Evolutionary conservation across 1,140 invertebrate species (phyloP).

Genomic region (Charaxes varanes): DNA sequence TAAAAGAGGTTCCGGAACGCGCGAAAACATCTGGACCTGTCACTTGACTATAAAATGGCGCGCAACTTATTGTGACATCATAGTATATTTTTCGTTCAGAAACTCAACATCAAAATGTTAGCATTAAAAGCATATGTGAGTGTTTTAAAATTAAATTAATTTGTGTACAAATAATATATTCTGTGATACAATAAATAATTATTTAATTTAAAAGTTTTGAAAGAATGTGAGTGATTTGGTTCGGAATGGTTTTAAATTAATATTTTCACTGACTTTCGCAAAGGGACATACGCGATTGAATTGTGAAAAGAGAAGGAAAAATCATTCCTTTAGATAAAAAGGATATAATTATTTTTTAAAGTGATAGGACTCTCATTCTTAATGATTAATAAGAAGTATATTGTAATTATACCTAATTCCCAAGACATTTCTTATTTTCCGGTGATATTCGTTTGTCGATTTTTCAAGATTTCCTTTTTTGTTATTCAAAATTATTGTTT

Average conservation of each 20-base stretch:
- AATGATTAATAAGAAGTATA: background rate
- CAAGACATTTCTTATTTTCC: too few relatives aligned
- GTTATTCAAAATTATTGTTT: too few relatives aligned
- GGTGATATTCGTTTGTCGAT: constrained; percentile 6
- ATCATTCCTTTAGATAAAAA: background rate
- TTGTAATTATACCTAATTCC: background rate
- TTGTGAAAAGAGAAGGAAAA: constrained; percentile 5
- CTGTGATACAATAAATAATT: too few relatives aligned
- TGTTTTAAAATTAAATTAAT: constrained; percentile 21
- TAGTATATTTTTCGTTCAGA: constrained; percentile 21
- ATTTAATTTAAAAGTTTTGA: too few relatives aligned
- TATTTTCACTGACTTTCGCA: too few relatives aligned
- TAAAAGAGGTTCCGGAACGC: constrained; percentile 13
- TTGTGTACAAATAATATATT: constrained; percentile 9
- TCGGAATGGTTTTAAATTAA: too few relatives aligned
- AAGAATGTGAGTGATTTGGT: too few relatives aligned
- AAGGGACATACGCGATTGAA: too few relatives aligned
- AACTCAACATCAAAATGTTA: constrained; percentile 40
- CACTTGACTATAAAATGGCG: constrained; percentile 45
- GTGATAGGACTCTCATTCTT: too few relatives aligned
- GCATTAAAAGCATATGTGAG: constrained; percentile 46
- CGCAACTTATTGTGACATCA: constrained; percentile 37
- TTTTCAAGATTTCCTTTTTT: constrained; percentile 1
- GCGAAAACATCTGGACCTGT: constrained; percentile 28
- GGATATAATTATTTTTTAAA: background rate